Conservation (phyloP, 2,113 vertebrate genomes). For the Osmerus mordax region DNA sequence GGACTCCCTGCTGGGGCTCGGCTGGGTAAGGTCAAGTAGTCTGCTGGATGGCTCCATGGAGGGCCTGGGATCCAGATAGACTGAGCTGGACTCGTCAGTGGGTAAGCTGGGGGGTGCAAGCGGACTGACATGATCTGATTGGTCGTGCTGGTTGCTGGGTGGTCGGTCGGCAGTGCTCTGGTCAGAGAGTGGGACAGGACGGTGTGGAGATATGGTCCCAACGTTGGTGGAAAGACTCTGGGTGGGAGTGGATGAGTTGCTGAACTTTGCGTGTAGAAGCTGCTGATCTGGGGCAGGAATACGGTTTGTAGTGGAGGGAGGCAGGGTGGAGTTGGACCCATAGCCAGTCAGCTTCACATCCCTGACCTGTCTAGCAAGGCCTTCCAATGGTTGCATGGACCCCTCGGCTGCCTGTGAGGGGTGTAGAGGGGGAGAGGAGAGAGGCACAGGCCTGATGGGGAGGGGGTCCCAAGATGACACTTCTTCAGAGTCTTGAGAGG, state of each 20-base stretch:
- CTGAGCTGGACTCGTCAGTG: background rate
- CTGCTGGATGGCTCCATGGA: conserved; percentile 29
- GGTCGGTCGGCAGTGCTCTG: conserved; percentile 18
- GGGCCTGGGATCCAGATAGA: conserved; percentile 38
- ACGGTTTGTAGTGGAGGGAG: conserved; percentile 24
- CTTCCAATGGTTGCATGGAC: conserved; percentile 17
- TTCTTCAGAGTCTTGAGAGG: conserved; percentile 36
- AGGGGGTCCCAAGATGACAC: conserved; percentile 20
- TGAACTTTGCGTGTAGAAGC: conserved; percentile 12
- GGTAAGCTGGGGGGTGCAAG: conserved; percentile 26
- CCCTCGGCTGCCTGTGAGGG: conserved; percentile 23
- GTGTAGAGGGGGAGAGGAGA: conserved; percentile 33
- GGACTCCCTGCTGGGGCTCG: conserved; percentile 39
- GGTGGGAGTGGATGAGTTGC: conserved; percentile 20
- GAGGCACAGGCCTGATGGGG: conserved; percentile 24
- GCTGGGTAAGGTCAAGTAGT: conserved; percentile 24
- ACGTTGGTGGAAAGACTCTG: conserved; percentile 25
- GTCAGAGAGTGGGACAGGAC: conserved; percentile 11
- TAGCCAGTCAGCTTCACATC: conserved; percentile 32
- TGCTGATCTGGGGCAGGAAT: conserved; percentile 23
- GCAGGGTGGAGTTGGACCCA: conserved; percentile 24
- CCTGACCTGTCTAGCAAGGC: conserved; percentile 33
- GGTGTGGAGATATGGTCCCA: conserved; percentile 24
- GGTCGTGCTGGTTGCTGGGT: conserved; percentile 9
- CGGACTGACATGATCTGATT: conserved; percentile 24